phyloP scores from a whole-genome alignment of 1,140 invertebrate species.

The Sinonovacula constricta region DNA sequence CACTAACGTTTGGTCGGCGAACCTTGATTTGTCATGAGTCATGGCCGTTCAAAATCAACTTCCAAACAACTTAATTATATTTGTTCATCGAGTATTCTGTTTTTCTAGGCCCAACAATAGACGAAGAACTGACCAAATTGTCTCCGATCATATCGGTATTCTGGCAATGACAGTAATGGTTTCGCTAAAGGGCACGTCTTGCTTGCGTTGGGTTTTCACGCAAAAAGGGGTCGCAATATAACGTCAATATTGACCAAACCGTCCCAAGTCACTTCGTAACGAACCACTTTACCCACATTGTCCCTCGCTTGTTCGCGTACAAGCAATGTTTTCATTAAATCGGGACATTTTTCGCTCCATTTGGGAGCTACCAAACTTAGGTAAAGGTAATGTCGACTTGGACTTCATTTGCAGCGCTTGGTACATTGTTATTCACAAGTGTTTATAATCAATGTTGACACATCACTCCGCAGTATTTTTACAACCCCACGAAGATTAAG shows the following conservation, averaged over 20 bases:
- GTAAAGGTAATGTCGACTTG: neutral
- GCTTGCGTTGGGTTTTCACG: too few species aligned
- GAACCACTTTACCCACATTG: neutral
- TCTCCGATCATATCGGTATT: too few species aligned
- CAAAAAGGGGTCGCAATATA: too few species aligned
- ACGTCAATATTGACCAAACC: neutral
- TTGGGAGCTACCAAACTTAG: neutral
- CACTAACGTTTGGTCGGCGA: too few species aligned
- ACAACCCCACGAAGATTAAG: neutral
- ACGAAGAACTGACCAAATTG: too few species aligned
- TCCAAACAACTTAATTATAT: too few species aligned
- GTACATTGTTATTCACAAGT: neutral
- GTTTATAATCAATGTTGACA: neutral
- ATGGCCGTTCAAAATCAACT: too few species aligned
- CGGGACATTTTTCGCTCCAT: neutral
- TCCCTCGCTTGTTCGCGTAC: neutral
- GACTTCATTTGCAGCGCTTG: neutral
- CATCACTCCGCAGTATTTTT: neutral
- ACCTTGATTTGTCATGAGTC: too few species aligned
- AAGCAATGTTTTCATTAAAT: neutral
- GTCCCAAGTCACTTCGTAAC: neutral
- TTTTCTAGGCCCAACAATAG: too few species aligned
- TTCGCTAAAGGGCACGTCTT: too few species aligned
- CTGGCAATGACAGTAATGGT: too few species aligned
- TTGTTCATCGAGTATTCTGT: too few species aligned